phyloP scores from a whole-genome alignment of 1,140 invertebrate genomes.

The Arctopsyche grandis region DNA sequence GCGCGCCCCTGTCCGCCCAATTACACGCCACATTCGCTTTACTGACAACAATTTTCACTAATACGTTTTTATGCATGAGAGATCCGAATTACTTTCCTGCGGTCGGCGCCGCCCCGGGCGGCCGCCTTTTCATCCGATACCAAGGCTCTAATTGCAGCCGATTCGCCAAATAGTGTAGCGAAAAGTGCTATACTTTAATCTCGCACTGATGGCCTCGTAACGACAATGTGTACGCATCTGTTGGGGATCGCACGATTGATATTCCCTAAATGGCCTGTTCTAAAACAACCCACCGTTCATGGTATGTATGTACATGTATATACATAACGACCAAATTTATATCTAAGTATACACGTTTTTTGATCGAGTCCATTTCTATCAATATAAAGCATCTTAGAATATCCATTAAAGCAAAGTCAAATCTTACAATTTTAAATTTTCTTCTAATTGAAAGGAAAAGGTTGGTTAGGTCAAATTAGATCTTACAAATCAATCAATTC shows the following conservation, averaged over 20 bases:
- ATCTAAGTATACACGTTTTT: too few species aligned
- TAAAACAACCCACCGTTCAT: too few species aligned
- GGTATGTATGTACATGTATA: too few species aligned
- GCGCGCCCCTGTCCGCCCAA: constrained; percentile 34
- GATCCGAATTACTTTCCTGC: constrained; percentile 49
- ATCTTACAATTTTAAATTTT: too few species aligned
- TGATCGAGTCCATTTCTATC: too few species aligned
- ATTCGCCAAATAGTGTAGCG: constrained; percentile 3
- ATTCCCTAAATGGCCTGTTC: background rate
- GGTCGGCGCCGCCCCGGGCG: constrained; percentile 12
- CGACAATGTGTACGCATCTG: background rate
- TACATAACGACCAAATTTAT: too few species aligned
- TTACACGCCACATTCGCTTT: constrained; percentile 50
- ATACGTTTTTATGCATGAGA: constrained; percentile 55
- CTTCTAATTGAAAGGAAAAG: too few species aligned
- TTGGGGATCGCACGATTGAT: background rate
- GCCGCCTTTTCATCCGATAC: constrained; percentile 10
- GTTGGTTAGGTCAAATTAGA: too few species aligned
- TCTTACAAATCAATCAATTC: too few species aligned
- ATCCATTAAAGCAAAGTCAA: too few species aligned
- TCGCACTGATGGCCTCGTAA: background rate
- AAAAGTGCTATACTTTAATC: constrained; percentile 9
- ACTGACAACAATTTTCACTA: constrained; percentile 53
- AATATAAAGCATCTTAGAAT: too few species aligned
- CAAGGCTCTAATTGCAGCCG: constrained; percentile 2